These are phyloP conservation scores for Anarrhichthys ocellatus DNA, from an alignment of 2,113 vertebrate species.

Conservation along the genomic window DNA sequence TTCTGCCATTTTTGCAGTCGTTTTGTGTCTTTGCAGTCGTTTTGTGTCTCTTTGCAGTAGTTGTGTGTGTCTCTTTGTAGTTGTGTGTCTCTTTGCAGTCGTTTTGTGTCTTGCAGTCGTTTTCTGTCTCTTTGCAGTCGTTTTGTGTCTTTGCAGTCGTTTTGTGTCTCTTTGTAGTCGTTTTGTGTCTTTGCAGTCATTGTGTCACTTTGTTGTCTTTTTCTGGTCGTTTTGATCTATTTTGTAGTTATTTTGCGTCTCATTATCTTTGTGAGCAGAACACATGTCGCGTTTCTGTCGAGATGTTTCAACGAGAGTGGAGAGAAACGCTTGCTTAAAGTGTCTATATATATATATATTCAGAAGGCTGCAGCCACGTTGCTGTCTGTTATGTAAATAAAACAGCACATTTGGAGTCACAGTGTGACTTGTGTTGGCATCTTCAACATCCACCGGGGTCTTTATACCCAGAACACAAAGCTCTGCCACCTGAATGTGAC, in stretches of 20 bases:
- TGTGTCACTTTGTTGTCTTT: too few relatives aligned
- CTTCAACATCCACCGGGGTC: conserved; percentile 20
- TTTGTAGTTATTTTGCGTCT: too few relatives aligned
- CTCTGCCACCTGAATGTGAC: conserved; percentile 50
- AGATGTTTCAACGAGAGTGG: background rate
- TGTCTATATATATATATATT: background rate
- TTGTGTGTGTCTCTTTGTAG: too few relatives aligned
- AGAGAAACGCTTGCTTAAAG: conserved; percentile 32
- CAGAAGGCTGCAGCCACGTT: conserved; percentile 17
- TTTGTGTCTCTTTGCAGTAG: background rate
- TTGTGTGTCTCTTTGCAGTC: background rate
- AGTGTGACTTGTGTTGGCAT: conserved; percentile 35
- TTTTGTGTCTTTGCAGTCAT: too few relatives aligned
- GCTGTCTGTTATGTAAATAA: conserved; percentile 53
- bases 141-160: too few relatives aligned
- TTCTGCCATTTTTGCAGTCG: too few relatives aligned
- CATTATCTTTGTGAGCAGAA: background rate
- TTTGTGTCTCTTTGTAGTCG: too few relatives aligned
- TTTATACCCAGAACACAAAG: conserved; percentile 35
- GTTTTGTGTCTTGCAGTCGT: background rate
- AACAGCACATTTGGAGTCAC: conserved; percentile 41
- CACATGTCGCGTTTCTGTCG: background rate
- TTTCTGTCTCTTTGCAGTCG: too few relatives aligned
- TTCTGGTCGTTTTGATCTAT: too few relatives aligned
- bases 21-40: background rate